These are phyloP conservation scores for Sesamia inferens DNA, from an alignment of 2,888 invertebrate genomes.

Conservation along the genomic window DNA sequence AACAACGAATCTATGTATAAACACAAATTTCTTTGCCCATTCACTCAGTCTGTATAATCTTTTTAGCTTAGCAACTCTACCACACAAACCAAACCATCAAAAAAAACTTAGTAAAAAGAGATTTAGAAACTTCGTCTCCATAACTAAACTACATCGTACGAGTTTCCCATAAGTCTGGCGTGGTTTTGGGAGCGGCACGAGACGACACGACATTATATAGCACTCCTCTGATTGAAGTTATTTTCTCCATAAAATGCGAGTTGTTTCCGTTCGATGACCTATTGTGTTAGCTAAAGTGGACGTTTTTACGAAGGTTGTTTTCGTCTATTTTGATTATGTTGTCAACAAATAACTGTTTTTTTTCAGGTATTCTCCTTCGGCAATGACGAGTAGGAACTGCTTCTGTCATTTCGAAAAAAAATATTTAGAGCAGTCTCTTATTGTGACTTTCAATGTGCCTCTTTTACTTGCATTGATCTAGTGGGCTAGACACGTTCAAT, in stretches of 20 bases:
- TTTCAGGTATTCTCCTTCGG: background rate
- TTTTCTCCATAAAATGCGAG: constrained; percentile 39
- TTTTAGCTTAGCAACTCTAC: constrained; percentile 1
- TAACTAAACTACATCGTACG: constrained; percentile 27
- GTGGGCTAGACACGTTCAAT: background rate
- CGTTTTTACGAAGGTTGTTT: constrained; percentile 1
- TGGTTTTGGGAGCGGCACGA: constrained; percentile 39
- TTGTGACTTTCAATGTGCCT: background rate
- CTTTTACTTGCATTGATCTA: background rate
- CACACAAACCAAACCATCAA: constrained; percentile 32
- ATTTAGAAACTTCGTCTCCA: constrained; percentile 36
- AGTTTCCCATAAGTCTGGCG: constrained; percentile 45
- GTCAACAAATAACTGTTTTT: background rate
- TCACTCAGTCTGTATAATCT: constrained; percentile 2
- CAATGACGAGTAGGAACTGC: background rate
- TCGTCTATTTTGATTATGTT: constrained; percentile 16
- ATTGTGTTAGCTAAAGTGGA: constrained; percentile 6
- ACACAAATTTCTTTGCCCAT: background rate
- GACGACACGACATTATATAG: constrained; percentile 44
- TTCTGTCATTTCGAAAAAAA: background rate
- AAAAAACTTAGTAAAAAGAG: constrained; percentile 43
- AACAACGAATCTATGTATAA: background rate
- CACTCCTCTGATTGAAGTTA: constrained; percentile 60
- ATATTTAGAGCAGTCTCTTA: background rate
- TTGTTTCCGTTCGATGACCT: constrained; percentile 48